A percentile compares a stretch with the other conserved stretches of the same genome.
phyloP scores from a whole-genome alignment of 2,113 vertebrate genomes.

The Hyaena hyaena region DNA sequence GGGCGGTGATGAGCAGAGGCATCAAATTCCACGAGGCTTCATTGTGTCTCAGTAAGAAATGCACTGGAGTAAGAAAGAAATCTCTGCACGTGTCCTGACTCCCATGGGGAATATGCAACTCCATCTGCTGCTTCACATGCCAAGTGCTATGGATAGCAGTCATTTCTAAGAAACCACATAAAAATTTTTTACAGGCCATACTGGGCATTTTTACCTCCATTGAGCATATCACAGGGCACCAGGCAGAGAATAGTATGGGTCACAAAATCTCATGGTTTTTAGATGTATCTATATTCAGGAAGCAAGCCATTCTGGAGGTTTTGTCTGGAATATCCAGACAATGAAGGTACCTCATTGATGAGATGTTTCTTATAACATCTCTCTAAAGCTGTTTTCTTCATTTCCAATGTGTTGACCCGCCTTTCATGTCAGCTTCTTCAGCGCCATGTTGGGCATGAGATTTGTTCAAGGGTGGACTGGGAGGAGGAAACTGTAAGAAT shows the following conservation, averaged over 20 bases:
- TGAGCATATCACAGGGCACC: background rate
- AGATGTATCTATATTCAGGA: background rate
- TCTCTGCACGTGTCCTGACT: background rate
- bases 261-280: background rate
- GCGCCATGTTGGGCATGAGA: background rate
- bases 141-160: background rate
- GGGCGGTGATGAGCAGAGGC: conserved; percentile 24
- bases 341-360: background rate
- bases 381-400: background rate
- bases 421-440: background rate
- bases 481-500: background rate
- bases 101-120: background rate
- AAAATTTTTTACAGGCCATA: background rate
- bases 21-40: background rate
- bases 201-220: conserved; percentile 11
- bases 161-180: conserved; percentile 44
- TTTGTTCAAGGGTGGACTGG: background rate
- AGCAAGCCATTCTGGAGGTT: background rate
- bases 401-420: background rate
- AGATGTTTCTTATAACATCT: background rate
- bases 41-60: background rate
- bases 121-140: background rate
- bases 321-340: background rate
- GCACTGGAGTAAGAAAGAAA: conserved; percentile 10
- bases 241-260: background rate